A percentile compares a stretch with the other conserved stretches of the same genome.
These are phyloP conservation scores for Hofmannophila pseudospretella DNA, from an alignment of 2,888 invertebrate species.

Conservation along the genomic window DNA sequence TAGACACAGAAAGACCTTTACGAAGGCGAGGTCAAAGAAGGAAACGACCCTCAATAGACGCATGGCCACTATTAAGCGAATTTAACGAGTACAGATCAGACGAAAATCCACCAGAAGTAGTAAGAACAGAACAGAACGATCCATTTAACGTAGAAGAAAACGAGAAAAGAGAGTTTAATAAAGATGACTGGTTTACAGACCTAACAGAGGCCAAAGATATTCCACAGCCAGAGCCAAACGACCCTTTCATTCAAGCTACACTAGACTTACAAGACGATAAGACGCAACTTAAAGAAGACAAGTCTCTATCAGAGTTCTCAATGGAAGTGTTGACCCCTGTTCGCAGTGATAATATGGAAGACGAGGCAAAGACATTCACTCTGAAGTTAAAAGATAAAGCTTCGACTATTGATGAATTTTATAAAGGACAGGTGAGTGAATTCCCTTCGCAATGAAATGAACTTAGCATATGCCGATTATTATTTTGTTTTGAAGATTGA, in stretches of 20 bases:
- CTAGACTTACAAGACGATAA: neutral
- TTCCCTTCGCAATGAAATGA: too few relatives aligned
- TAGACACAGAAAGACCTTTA: constrained; percentile 43
- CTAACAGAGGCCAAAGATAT: neutral
- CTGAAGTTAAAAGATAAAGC: constrained; percentile 22
- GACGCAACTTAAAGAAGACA: constrained; percentile 29
- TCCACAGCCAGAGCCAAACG: neutral
- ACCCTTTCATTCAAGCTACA: neutral
- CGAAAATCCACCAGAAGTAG: constrained; percentile 18
- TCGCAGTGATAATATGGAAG: constrained; percentile 9
- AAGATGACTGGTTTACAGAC: constrained; percentile 5
- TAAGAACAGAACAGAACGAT: constrained; percentile 12
- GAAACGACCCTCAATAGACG: constrained; percentile 42
- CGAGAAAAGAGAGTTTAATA: constrained; percentile 4
- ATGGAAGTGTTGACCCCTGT: constrained; percentile 27
- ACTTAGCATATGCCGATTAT: too few relatives aligned
- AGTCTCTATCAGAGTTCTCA: constrained; percentile 54
- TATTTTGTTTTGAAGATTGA: too few relatives aligned
- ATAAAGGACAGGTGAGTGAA: constrained; percentile 31
- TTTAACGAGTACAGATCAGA: constrained; percentile 26
- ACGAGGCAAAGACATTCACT: constrained; percentile 5
- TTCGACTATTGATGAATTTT: constrained; percentile 14
- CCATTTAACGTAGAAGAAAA: constrained; percentile 4
- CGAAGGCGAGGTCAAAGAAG: constrained; percentile 51
- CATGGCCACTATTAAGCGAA: constrained; percentile 42